Evolutionary conservation across 2,797 vertebrate genomes (phyloP), one percentile per base, ranked within the genome.

Genomic region (Hemibagrus guttatus): DNA sequence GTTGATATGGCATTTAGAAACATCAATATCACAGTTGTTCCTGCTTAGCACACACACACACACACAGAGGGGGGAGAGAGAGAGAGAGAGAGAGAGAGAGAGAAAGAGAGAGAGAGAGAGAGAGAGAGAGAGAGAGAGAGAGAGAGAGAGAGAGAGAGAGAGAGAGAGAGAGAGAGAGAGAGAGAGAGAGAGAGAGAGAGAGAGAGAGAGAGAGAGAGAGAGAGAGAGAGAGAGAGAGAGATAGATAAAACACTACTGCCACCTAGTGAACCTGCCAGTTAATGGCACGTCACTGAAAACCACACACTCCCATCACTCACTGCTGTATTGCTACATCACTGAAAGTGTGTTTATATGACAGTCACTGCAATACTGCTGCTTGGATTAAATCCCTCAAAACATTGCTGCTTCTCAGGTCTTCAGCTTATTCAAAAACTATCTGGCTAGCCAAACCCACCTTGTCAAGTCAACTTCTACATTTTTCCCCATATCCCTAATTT

Each of bases 201-300:
- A 61, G 35, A 75, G 72, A 76, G n/a, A 28, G 49, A 76, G n/a
- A 54, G 49, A 54, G 23, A 16, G 19, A 79, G 56, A 61, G 31
- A 59, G 54, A 61, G 35, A 75, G 72, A 76, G n/a, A 28, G 49
- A 76, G n/a, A 54, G 49, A 54, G 23, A 16, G n/a, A 2, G 0
- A 17, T 3, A 8, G 12, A 63, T 26, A 61, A 19, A 39, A 61
- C 78, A 42, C 78, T 80, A 80, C 78, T 80, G 78, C 78, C 79
- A 81, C 79, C 79, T 63, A n/a, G 35, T 46, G 79, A 14, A 81
- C 19, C 31, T 35, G 52, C 11, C 1, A 6, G 21, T 42, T 31
- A 80, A 6, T 23, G 6, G 31, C 0, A 14, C 13, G 28, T 19
- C n/a, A 76, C n/a, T 76, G 46, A 28, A 23, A 4, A 0, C 7